phyloP scores from a whole-genome alignment of 2,797 vertebrate species.

The Siniperca undulata region DNA sequence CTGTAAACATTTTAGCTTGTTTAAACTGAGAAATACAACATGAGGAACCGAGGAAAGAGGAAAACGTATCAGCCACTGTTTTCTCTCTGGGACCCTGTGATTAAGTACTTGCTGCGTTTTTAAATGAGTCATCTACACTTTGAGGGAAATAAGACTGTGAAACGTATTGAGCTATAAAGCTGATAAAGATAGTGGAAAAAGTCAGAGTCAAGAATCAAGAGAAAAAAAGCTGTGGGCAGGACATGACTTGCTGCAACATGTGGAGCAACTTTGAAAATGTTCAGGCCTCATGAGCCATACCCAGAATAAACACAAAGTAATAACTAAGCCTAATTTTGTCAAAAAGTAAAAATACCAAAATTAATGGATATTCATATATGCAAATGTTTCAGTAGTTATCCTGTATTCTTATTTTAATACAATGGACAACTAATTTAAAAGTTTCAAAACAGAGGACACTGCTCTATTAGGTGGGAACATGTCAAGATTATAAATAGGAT shows the following conservation, averaged over 20 bases:
- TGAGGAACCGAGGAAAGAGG: conserved; percentile 14
- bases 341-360: background rate
- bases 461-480: background rate
- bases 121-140: background rate
- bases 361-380: background rate
- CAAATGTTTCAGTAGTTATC: background rate
- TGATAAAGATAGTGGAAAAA: conserved; percentile 15
- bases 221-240: conserved; percentile 45
- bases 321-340: background rate
- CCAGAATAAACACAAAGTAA: conserved; percentile 11
- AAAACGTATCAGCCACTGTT: conserved; percentile 17
- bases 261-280: conserved; percentile 53
- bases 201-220: conserved; percentile 12
- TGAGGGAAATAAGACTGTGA: background rate
- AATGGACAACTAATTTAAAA: background rate
- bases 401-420: background rate
- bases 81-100: background rate
- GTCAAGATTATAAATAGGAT: background rate
- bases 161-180: background rate
- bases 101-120: background rate
- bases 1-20: conserved; percentile 49
- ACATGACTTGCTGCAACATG: conserved; percentile 65
- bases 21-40: conserved; percentile 30
- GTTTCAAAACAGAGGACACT: background rate
- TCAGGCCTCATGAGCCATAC: conserved; percentile 11